These are phyloP conservation scores for Siphamia tubifer DNA, from an alignment of 2,113 vertebrate genomes.

Conservation along the genomic window DNA sequence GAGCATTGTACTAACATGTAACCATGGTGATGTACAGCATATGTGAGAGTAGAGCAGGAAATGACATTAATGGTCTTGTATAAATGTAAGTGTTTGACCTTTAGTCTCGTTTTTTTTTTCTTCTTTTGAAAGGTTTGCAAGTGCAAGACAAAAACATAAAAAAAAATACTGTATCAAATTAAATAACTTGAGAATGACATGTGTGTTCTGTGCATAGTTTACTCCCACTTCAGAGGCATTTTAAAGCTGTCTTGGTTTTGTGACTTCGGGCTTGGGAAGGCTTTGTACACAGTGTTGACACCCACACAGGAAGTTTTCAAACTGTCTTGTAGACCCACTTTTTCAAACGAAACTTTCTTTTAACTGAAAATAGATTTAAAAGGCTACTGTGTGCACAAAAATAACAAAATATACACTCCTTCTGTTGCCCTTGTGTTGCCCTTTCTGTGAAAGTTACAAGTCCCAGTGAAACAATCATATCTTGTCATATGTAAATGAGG, in stretches of 20 bases:
- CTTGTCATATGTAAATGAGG: constrained; percentile 34
- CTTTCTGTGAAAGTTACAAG: not conserved
- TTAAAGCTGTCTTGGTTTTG: not conserved
- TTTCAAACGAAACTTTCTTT: constrained; percentile 15
- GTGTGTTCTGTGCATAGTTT: not conserved
- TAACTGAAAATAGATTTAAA: not conserved
- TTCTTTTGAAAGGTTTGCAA: not conserved
- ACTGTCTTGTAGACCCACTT: constrained; percentile 3
- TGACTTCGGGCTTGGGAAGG: constrained; percentile 11
- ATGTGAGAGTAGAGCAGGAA: too few relatives aligned
- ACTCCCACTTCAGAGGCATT: not conserved
- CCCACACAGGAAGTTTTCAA: constrained; percentile 11
- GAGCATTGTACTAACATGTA: too few relatives aligned
- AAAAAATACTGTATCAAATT: not conserved
- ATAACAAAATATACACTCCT: not conserved
- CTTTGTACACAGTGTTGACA: constrained; percentile 9
- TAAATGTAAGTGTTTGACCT: too few relatives aligned
- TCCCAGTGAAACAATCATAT: constrained; percentile 1
- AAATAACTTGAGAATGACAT: not conserved
- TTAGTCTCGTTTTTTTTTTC: too few relatives aligned
- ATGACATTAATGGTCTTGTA: too few relatives aligned
- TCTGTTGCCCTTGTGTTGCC: not conserved
- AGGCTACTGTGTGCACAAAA: not conserved
- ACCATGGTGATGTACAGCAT: too few relatives aligned
- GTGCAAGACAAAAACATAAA: not conserved